Base-by-base conservation (phyloP, 2,113 vertebrate species). In the Plectropomus leopardus region DNA sequence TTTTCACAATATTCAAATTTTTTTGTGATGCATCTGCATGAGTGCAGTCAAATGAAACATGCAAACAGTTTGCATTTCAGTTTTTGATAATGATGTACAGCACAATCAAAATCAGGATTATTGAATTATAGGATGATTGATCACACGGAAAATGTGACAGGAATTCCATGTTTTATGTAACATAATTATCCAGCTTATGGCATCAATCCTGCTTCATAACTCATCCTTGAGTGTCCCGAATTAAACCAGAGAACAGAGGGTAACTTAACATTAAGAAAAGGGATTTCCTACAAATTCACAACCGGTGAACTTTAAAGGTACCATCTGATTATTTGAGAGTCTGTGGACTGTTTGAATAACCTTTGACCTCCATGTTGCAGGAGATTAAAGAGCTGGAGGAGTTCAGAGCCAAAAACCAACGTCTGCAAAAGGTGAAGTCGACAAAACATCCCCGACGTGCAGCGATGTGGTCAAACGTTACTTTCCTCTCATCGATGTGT, bases 361-460 rank as follows among this genome's bases (percentile, higher is more conserved):
- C 36, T 40, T 84, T 66, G 28, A 55, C 14, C 17, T 67, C 16
- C 1, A 4, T 48, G 17, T 68, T 76, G 4, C 83, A 99, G 98
- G 98, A 99, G 76, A 98, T 99, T 82, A 95, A 97, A 90, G 92
- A 95, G 28, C 92, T 99, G 73, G 98, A 99, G 91, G 98, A 99
- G 90, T 99, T 98, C 66, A 95, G 96, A 91, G 95, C 97, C 84
- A 99, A 98, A 95, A 99, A 99, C 90, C 97, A 99, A 86, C 97
- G 98, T 80, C 93, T 98, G 80, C 95, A 96, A 86, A 98, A 98
- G 88, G 93, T 94, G 36, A 74, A 69, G 23, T 23, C 3, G 4
- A 5, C 6, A 30, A 72, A 36, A 34, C 47, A 7, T 1, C 34
- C n/a, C 32, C n/a, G 1, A 45, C 1, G 2, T 55, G 15, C 21